Percentiles rank a stretch among this genome's conserved stretches.
Conservation (phyloP, 2,797 vertebrate species). For the Melopsittacus undulatus region DNA sequence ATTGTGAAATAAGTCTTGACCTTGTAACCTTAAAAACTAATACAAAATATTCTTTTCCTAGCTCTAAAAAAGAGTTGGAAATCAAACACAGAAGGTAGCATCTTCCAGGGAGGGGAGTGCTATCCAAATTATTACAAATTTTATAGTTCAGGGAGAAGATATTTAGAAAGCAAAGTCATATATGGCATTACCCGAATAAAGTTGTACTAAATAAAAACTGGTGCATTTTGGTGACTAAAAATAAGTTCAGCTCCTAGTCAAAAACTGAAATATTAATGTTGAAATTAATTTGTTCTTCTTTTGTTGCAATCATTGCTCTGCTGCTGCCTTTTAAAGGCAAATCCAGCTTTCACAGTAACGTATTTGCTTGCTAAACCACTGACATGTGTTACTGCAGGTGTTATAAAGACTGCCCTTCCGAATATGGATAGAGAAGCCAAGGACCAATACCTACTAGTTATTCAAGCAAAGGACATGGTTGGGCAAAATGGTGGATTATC, state of each 20-base stretch:
- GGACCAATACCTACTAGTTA: constrained; percentile 94
- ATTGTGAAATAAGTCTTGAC: not conserved
- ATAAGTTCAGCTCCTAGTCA: not conserved
- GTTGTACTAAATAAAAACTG: not conserved
- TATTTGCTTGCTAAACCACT: not conserved
- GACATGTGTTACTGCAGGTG: constrained; percentile 77
- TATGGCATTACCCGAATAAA: not conserved
- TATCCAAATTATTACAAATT: not conserved
- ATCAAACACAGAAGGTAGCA: not conserved
- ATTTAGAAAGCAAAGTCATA: not conserved
- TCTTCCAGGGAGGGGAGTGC: not conserved
- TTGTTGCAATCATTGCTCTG: not conserved
- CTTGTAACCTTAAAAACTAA: not conserved
- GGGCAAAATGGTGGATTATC: constrained; percentile 96
- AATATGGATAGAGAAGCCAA: constrained; percentile 97
- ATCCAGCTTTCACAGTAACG: not conserved
- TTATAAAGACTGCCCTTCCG: constrained; percentile 94
- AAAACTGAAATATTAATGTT: not conserved
- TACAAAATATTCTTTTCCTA: not conserved
- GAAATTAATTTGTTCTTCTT: not conserved
- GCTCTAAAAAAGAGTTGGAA: not conserved
- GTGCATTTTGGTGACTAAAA: not conserved
- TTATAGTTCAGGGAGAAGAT: not conserved
- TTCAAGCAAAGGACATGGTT: constrained; percentile 99
- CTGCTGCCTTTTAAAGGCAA: not conserved